Conservation (phyloP, 2,888 invertebrate genomes). For the Scaptomyza cyrtandrae region DNA sequence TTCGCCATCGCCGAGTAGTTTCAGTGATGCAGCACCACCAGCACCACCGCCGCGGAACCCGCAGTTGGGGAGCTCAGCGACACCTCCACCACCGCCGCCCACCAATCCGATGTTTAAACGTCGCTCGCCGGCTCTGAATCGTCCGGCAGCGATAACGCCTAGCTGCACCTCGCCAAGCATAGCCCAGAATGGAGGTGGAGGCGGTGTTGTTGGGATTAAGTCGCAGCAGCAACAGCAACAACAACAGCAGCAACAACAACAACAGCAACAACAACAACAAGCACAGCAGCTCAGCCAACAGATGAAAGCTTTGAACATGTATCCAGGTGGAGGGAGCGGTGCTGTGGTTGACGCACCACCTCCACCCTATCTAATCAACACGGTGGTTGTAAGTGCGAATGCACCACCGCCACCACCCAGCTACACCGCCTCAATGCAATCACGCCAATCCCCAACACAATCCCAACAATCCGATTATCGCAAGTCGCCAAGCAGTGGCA, state of each 20-base stretch:
- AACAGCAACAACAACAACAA: too few relatives aligned
- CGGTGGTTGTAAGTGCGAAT: slow-evolving; percentile 74
- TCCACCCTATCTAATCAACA: slow-evolving; percentile 88
- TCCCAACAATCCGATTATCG: slow-evolving; percentile 89
- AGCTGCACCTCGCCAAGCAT: slow-evolving; percentile 84
- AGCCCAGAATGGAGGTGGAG: slow-evolving; percentile 70
- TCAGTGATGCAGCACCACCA: slow-evolving; percentile 87
- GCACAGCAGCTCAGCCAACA: slow-evolving; percentile 91
- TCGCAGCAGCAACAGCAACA: slow-evolving; percentile 87
- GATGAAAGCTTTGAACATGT: slow-evolving; percentile 93
- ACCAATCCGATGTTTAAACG: slow-evolving; percentile 90
- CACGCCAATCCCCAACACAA: slow-evolving; percentile 93
- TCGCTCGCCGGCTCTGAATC: slow-evolving; percentile 90
- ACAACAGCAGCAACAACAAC: slow-evolving; percentile 90
- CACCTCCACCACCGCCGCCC: slow-evolving; percentile 88
- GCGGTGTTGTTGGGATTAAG: slow-evolving; percentile 87
- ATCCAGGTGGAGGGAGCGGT: slow-evolving; percentile 87
- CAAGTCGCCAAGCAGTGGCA: slow-evolving; percentile 94
- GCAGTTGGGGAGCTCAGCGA: slow-evolving; percentile 85
- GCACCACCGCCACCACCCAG: slow-evolving; percentile 89
- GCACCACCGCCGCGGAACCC: slow-evolving; percentile 91
- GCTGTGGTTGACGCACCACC: slow-evolving; percentile 89
- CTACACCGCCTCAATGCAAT: slow-evolving; percentile 94
- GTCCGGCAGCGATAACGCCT: slow-evolving; percentile 85
- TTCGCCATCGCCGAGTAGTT: slow-evolving; percentile 86